Percentiles rank a stretch among this genome's conserved stretches.
Conservation (phyloP, 2,113 vertebrate species). For the Alligator sinensis region DNA sequence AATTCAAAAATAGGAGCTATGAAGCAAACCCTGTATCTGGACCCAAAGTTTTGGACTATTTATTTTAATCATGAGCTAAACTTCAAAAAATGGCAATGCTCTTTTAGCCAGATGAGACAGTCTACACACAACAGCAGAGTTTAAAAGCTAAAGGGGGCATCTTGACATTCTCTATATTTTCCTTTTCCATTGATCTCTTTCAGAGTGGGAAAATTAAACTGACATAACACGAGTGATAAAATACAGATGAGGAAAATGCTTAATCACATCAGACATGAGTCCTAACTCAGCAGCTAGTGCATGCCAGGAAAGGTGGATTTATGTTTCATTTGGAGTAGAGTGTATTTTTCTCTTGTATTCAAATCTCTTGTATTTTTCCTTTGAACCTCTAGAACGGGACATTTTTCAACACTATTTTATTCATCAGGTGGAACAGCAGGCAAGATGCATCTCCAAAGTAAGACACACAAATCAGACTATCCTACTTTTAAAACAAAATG, state of each 20-base stretch:
- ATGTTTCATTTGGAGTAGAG: neutral
- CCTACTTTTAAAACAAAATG: neutral
- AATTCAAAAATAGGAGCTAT: neutral
- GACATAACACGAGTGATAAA: slow-evolving; percentile 32
- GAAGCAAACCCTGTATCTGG: neutral
- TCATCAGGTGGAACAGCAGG: neutral
- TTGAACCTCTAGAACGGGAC: neutral
- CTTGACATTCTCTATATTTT: slow-evolving; percentile 4
- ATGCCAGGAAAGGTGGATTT: slow-evolving; percentile 26
- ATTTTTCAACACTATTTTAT: neutral
- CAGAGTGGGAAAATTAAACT: slow-evolving; percentile 60
- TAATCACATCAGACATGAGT: slow-evolving; percentile 49
- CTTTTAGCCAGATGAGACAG: neutral
- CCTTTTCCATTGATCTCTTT: slow-evolving; percentile 53
- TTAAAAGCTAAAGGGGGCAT: slow-evolving; percentile 33
- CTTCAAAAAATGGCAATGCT: neutral
- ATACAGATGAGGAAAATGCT: slow-evolving; percentile 54
- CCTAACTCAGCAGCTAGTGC: slow-evolving; percentile 22
- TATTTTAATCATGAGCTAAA: neutral
- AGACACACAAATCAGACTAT: neutral
- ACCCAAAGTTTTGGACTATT: neutral
- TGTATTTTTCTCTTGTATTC: neutral
- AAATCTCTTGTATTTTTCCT: neutral
- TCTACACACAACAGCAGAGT: neutral
- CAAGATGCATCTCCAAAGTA: neutral